phyloP scores from a whole-genome alignment of 2,113 vertebrate genomes.

The Glaucidium brasilianum region DNA sequence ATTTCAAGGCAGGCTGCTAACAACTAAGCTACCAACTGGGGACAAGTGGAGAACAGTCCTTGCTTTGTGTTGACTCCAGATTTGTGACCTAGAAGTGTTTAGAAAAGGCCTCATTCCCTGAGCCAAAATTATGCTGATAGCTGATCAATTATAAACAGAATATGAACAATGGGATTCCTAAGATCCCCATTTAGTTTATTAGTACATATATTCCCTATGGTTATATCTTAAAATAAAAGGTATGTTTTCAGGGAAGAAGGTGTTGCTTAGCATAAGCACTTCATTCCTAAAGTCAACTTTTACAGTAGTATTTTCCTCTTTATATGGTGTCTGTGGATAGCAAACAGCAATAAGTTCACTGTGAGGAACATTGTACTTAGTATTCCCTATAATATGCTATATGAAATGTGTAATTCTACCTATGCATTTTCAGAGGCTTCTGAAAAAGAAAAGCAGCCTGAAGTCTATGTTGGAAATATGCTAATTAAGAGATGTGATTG shows the following conservation, averaged over 20 bases:
- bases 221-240: neutral
- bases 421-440: neutral
- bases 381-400: neutral
- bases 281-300: neutral
- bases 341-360: neutral
- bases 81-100: neutral
- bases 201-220: neutral
- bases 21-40: neutral
- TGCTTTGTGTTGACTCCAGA: neutral
- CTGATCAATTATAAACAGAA: neutral
- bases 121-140: neutral
- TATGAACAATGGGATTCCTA: neutral
- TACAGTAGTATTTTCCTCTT: neutral
- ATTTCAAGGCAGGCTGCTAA: neutral
- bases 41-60: neutral
- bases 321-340: neutral
- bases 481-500: constrained; percentile 31
- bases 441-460: neutral
- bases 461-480: constrained; percentile 7
- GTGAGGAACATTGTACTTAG: neutral
- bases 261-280: neutral
- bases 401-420: neutral
- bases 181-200: neutral
- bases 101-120: neutral
- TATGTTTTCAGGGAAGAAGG: neutral